Conservation (phyloP, 2,797 vertebrate genomes). For the Yasuhikotakia modesta region DNA sequence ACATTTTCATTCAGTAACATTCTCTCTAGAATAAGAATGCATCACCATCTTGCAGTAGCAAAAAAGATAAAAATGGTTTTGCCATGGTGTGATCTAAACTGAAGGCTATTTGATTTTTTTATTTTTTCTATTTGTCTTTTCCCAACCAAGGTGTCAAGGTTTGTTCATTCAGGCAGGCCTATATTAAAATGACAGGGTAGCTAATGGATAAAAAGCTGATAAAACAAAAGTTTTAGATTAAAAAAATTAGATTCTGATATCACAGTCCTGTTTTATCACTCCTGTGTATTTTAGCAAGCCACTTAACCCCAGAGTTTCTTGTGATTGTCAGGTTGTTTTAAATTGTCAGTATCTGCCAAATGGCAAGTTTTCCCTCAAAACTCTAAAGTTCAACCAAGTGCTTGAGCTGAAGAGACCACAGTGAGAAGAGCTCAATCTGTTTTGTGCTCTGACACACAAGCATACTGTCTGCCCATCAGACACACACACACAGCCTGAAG, state of each 20-base stretch:
- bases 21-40: too few relatives aligned
- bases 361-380: neutral
- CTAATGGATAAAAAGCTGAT: neutral
- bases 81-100: neutral
- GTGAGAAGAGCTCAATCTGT: conserved; percentile 68
- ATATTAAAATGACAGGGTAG: neutral
- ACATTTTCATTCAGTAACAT: too few relatives aligned
- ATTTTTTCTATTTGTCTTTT: neutral
- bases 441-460: too few relatives aligned
- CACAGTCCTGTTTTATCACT: too few relatives aligned
- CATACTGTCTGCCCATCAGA: too few relatives aligned
- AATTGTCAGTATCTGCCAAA: neutral
- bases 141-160: neutral
- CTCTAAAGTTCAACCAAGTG: conserved; percentile 6
- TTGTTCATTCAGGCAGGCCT: neutral
- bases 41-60: too few relatives aligned
- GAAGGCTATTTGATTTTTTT: neutral
- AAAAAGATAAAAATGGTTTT: neutral
- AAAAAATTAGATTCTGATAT: conserved; percentile 52
- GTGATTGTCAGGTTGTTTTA: neutral
- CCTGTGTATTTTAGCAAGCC: neutral
- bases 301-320: conserved; percentile 7
- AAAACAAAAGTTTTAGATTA: conserved; percentile 1
- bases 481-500: conserved; percentile 57
- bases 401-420: conserved; percentile 10